phyloP scores from a whole-genome alignment of 2,888 invertebrate genomes.

The Hirtodrosophila alboralis region DNA sequence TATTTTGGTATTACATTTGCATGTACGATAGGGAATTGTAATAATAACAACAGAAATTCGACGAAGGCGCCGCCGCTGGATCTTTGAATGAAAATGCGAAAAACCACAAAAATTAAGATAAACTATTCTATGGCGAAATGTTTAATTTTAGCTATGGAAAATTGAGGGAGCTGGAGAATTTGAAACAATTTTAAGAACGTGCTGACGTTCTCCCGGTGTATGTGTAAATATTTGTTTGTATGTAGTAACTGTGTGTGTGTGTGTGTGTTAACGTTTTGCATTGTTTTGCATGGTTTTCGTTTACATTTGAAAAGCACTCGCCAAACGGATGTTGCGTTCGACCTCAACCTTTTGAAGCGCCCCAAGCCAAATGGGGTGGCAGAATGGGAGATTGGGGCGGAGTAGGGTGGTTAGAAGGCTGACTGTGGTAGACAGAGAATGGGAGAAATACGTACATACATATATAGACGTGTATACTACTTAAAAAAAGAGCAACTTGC shows the following conservation, averaged over 20 bases:
- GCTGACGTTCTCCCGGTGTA: slow-evolving; percentile 11
- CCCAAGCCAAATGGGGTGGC: neutral
- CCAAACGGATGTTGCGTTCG: slow-evolving; percentile 79
- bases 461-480: slow-evolving; percentile 1
- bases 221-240: too few species aligned
- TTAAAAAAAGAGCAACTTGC: slow-evolving; percentile 13
- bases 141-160: slow-evolving; percentile 61
- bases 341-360: slow-evolving; percentile 78
- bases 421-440: slow-evolving; percentile 1
- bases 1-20: slow-evolving; percentile 40
- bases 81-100: neutral
- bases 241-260: slow-evolving; percentile 7
- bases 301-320: slow-evolving; percentile 78
- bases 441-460: slow-evolving; percentile 11
- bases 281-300: slow-evolving; percentile 71
- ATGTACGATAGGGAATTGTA: slow-evolving; percentile 9
- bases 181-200: slow-evolving; percentile 9
- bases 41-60: slow-evolving; percentile 32
- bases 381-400: neutral
- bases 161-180: slow-evolving; percentile 27
- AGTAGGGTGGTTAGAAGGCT: neutral
- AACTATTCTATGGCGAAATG: slow-evolving; percentile 70
- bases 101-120: slow-evolving; percentile 6
- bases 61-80: slow-evolving; percentile 38
- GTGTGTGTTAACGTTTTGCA: slow-evolving; percentile 45